Evolutionary conservation across 2,797 vertebrate species (phyloP), one percentile per base, ranked within the genome.

Genomic region (Bradypodion pumilum): DNA sequence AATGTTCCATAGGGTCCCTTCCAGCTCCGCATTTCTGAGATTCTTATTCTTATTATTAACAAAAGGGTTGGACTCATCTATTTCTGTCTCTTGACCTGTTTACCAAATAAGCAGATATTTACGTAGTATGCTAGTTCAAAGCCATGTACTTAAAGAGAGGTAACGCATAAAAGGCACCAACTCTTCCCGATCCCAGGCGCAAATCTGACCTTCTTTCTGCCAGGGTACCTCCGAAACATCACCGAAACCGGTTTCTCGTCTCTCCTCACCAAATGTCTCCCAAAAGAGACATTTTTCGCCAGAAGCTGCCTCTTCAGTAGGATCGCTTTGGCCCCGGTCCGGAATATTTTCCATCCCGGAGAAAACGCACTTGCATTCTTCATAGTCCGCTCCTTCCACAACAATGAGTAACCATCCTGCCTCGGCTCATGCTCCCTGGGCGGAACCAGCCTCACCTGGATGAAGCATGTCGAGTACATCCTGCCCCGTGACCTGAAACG

Each of bases 391-490:
- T 40, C 32, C 52, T n/a, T 46, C 68, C 74, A 63, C 84, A 86
- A 86, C 69, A 72, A 73, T 65, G 68, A 78, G 42, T 37, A 59
- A 68, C n/a, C 7, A 6, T 1, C 1, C 75, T n/a, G 19, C 65
- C 3, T 56, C 3, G 32, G 21, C 42, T 63, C 32, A 13, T 1
- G 1, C 68, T 42, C 35, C 56, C 56, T 32, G 15, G 49, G 44
- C 66, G 4, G 21, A 32, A n/a, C 6, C 23, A 4, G 63, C 80
- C 80, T 82, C 46, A 73, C 85, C 85, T 78, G 60, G 68, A n/a
- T 21, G 35, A 82, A 35, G 74, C 68, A 65, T 7, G 59, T 46
- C 32, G 5, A 27, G 16, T 29, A 2, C 37, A n/a, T 21, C 68
- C 70, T 25, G 25, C 66, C 75, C 80, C 21, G 7, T 72, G 79